phyloP scores from a whole-genome alignment of 2,113 vertebrate genomes.

The Cardinalis cardinalis region DNA sequence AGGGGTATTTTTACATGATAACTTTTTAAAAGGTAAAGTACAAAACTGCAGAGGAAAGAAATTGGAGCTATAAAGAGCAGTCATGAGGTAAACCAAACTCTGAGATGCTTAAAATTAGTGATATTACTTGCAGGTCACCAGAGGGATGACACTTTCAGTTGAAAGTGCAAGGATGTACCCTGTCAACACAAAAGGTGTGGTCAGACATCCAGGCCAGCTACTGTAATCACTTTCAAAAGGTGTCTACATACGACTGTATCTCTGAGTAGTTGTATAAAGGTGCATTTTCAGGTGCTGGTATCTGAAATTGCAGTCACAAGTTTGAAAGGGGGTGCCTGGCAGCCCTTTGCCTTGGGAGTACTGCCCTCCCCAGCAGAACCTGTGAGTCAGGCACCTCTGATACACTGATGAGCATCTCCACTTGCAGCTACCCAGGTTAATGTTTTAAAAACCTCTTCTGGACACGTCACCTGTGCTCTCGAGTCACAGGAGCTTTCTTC shows the following conservation, averaged over 20 bases:
- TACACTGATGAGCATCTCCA: rapidly evolving
- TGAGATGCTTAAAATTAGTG: neutral
- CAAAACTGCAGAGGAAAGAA: neutral
- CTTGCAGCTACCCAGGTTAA: neutral
- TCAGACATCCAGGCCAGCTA: neutral
- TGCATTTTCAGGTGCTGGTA: rapidly evolving
- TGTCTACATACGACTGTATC: too few species aligned
- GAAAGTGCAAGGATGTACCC: neutral
- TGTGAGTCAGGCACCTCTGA: neutral
- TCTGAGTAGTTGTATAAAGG: neutral
- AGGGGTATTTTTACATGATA: neutral
- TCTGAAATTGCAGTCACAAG: neutral
- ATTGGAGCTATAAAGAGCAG: neutral
- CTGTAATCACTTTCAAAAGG: neutral
- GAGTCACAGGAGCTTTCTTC: neutral
- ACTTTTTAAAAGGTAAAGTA: neutral
- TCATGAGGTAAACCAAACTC: neutral
- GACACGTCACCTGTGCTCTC: rapidly evolving
- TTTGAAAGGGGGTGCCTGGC: rapidly evolving
- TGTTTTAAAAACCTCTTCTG: neutral
- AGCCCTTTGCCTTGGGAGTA: rapidly evolving
- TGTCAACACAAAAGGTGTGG: neutral
- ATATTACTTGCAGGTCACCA: neutral
- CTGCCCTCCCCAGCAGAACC: neutral
- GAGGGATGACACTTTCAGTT: neutral